A percentile compares a stretch with the other conserved stretches of the same genome.
Conservation (phyloP, 2,888 invertebrate genomes). For the Microlaimidae sp. region DNA sequence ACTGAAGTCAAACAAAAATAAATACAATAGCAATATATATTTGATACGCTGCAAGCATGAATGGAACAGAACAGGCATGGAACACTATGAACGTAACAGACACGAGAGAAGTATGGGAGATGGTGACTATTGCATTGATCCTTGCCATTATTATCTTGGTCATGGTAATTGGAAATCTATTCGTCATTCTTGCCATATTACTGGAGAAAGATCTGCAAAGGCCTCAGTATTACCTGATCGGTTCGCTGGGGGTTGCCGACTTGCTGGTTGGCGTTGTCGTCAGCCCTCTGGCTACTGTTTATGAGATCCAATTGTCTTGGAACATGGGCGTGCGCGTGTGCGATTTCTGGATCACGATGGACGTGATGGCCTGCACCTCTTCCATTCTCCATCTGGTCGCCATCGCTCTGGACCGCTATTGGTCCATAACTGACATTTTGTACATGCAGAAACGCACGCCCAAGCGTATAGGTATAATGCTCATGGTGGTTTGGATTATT, state of each 20-base stretch:
- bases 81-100: no score
- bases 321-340: conserved; percentile 50
- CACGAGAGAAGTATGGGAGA: no score
- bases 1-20: no score
- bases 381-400: conserved; percentile 89
- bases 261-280: conserved; percentile 55
- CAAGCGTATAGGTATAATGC: conserved; percentile 26
- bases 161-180: conserved; percentile 87
- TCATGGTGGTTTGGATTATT: conserved; percentile 53
- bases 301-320: conserved; percentile 35
- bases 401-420: conserved; percentile 70
- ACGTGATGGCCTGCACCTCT: conserved; percentile 91
- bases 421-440: conserved; percentile 20
- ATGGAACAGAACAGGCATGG: no score
- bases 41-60: no score
- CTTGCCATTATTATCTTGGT: conserved; percentile 84
- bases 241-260: conserved; percentile 89
- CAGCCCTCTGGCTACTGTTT: conserved; percentile 41
- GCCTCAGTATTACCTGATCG: conserved; percentile 55
- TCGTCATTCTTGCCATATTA: conserved; percentile 90
- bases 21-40: no score
- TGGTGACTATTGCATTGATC: no score
- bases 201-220: conserved; percentile 44
- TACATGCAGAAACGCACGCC: conserved; percentile 32
- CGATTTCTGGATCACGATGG: conserved; percentile 91